Percentiles rank a stretch among this genome's conserved stretches.
phyloP scores from a whole-genome alignment of 2,888 invertebrate species.

The Sericinus montela region DNA sequence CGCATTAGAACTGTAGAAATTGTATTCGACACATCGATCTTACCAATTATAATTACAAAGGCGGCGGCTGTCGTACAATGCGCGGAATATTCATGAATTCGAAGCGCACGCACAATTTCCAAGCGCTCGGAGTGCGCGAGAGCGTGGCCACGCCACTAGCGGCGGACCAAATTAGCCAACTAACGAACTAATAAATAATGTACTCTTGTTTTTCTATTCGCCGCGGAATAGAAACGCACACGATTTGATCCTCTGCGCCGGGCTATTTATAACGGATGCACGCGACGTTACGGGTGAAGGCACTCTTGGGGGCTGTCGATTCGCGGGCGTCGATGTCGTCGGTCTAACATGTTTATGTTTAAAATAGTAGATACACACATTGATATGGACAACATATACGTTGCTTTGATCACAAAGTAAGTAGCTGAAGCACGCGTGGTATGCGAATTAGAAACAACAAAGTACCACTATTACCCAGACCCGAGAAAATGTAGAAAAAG shows the following conservation, averaged over 20 bases:
- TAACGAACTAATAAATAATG: conserved; percentile 79
- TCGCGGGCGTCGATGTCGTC: conserved; percentile 61
- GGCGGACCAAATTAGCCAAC: conserved; percentile 76
- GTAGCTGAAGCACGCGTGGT: too few species aligned
- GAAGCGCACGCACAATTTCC: conserved; percentile 65
- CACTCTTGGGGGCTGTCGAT: conserved; percentile 65
- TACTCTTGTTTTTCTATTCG: conserved; percentile 78
- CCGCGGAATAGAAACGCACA: conserved; percentile 72
- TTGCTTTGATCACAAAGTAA: too few species aligned
- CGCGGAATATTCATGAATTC: conserved; percentile 28
- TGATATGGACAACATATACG: too few species aligned
- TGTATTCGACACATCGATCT: background rate
- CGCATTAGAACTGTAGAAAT: background rate
- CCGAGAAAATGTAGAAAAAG: too few species aligned
- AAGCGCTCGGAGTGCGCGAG: conserved; percentile 62
- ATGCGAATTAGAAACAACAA: too few species aligned
- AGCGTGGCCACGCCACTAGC: conserved; percentile 72
- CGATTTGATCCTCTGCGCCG: conserved; percentile 61
- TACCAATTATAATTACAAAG: conserved; percentile 3
- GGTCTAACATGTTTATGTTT: conserved; percentile 19
- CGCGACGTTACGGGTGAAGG: conserved; percentile 75
- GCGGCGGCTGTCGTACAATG: conserved; percentile 11
- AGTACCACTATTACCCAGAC: too few species aligned
- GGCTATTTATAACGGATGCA: conserved; percentile 71
- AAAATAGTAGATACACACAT: too few species aligned